A percentile compares a stretch with the other conserved stretches of the same genome.
These are phyloP conservation scores for Neosilurus mollespiculum DNA, from an alignment of 2,797 vertebrate genomes.

Conservation along the genomic window DNA sequence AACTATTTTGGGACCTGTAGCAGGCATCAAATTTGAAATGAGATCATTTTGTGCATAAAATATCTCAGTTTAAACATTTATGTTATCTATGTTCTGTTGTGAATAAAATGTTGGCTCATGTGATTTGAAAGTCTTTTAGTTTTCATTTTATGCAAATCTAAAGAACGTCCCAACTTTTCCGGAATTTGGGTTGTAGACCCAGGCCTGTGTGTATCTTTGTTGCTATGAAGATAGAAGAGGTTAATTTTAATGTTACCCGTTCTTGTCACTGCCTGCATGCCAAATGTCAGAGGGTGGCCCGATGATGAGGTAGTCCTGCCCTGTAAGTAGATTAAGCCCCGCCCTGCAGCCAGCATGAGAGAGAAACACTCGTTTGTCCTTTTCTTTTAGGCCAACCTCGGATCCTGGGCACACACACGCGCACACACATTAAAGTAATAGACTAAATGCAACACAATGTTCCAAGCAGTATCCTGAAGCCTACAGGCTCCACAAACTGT, in stretches of 20 bases:
- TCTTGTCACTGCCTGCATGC: slow-evolving; percentile 57
- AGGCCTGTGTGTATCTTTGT: background rate
- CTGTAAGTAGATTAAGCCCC: slow-evolving; percentile 59
- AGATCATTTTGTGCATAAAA: too few species aligned
- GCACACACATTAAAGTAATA: background rate
- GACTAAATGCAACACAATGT: background rate
- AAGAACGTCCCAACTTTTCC: too few species aligned
- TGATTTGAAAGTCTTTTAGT: too few species aligned
- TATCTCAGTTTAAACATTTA: too few species aligned
- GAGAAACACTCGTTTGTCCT: slow-evolving; percentile 67
- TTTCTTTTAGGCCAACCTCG: slow-evolving; percentile 60
- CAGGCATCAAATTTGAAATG: too few species aligned
- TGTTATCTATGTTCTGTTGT: too few species aligned
- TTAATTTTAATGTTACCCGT: slow-evolving; percentile 54
- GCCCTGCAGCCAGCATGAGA: slow-evolving; percentile 71
- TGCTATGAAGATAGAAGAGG: background rate
- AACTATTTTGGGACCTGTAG: too few species aligned
- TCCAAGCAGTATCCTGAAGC: background rate
- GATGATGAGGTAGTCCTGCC: slow-evolving; percentile 71
- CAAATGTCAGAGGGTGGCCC: slow-evolving; percentile 69
- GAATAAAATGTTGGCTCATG: too few species aligned
- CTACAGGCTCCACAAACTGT: background rate
- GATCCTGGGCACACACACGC: slow-evolving; percentile 54
- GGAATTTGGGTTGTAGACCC: background rate
- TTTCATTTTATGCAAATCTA: too few species aligned